Evolutionary conservation across 2,888 invertebrate genomes (phyloP).

Genomic region (Lutraria lutraria): DNA sequence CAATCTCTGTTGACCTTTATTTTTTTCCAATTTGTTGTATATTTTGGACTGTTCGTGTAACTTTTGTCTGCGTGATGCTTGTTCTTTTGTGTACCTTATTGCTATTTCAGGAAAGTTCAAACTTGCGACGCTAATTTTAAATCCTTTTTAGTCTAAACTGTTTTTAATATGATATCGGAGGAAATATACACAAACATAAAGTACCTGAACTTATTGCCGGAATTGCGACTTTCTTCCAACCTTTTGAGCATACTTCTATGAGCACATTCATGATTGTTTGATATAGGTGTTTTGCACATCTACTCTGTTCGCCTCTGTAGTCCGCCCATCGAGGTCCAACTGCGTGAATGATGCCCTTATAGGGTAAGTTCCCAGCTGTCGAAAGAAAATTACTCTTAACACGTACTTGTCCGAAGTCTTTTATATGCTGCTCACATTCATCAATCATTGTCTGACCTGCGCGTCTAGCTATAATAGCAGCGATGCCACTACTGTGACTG

Average conservation of each 20-base stretch:
- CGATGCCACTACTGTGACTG: slow-evolving; percentile 58
- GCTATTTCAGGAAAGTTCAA: too few relatives aligned
- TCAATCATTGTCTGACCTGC: slow-evolving; percentile 49
- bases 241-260: slow-evolving; percentile 35
- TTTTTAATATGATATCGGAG: too few relatives aligned
- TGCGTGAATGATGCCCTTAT: slow-evolving; percentile 61
- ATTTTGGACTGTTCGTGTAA: too few relatives aligned
- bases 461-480: slow-evolving; percentile 43
- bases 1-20: too few relatives aligned
- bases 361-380: slow-evolving; percentile 52
- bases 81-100: too few relatives aligned
- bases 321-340: slow-evolving; percentile 66
- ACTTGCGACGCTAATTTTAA: too few relatives aligned
- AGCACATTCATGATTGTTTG: slow-evolving; percentile 58
- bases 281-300: slow-evolving; percentile 51
- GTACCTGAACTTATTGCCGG: slow-evolving; percentile 74
- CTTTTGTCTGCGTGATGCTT: too few relatives aligned
- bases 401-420: slow-evolving; percentile 32
- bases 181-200: too few relatives aligned
- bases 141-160: too few relatives aligned
- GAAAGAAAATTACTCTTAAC: slow-evolving; percentile 57
- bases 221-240: slow-evolving; percentile 63
- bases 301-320: slow-evolving; percentile 44
- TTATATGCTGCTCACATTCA: slow-evolving; percentile 50
- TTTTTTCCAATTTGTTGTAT: too few relatives aligned